Evolutionary conservation across 2,888 invertebrate species (phyloP).

Genomic region (Eupeodes latifasciatus): DNA sequence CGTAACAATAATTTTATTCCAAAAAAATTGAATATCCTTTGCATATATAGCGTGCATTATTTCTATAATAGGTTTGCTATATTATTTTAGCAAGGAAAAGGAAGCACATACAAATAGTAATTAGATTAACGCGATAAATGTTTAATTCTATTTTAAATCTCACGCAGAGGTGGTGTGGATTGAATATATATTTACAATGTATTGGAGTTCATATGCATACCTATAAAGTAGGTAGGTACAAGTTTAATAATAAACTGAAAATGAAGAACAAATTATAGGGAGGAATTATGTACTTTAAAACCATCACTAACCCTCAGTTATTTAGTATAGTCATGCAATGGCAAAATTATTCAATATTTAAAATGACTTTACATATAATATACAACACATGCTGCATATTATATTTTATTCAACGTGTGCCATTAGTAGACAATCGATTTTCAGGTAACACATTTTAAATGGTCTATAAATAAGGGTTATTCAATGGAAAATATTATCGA

Average conservation of each 20-base stretch:
- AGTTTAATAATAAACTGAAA: slow-evolving; percentile 1
- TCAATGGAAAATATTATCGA: neutral
- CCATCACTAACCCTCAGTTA: no score
- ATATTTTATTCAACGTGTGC: neutral
- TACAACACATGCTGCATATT: no score
- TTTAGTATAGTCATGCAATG: slow-evolving; percentile 13
- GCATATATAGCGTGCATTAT: slow-evolving; percentile 23
- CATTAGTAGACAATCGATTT: slow-evolving; percentile 4
- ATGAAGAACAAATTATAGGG: neutral
- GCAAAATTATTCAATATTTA: neutral
- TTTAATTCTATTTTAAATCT: slow-evolving; percentile 14
- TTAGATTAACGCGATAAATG: neutral
- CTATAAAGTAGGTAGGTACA: neutral
- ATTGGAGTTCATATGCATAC: no score
- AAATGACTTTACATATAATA: neutral
- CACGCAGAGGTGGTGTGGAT: neutral
- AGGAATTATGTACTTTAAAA: neutral
- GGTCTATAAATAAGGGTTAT: neutral
- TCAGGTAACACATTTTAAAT: neutral
- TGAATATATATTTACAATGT: neutral
- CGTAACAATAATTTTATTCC: neutral
- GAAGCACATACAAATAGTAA: slow-evolving; percentile 5
- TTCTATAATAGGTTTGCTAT: neutral
- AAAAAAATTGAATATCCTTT: neutral
- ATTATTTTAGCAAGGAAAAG: neutral